Evolutionary conservation across 92 coral and sea anemone species (phyloP), one percentile per base, ranked within the genome.

Genomic region (Virgularia gustaviana): DNA sequence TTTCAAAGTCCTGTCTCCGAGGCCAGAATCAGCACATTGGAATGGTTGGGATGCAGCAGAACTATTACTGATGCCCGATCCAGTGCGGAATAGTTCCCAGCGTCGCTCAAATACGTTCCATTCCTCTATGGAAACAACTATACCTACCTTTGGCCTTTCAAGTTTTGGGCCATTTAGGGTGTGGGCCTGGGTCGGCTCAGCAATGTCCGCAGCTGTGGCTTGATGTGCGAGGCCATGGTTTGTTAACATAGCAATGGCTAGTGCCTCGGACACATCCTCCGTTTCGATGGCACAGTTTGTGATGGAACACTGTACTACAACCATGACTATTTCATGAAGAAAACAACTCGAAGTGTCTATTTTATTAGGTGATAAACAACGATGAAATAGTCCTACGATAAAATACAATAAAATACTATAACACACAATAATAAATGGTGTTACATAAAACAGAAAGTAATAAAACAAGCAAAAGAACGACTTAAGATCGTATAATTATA

Each of bases 211-310:
- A 65, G 35, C 6, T 70, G 77, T 34, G 63, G 24, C 5, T 57
- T 79, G 82, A 34, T 86, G 87, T 19, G 74, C 83, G 49, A 86
- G 24, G 4, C 81, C 83, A 39, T 87, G 88, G 71, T 87, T 87
- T 2, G 81, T 73, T 11, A 87, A 54, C 9, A 87, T 78, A 4
- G 88, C 88, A 54, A 87, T 80, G 31, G 88, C 84, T 19, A 87
- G 67, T n/a, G 83, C 70, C 38, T 83, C 86, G n/a, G 81, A 55
- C 15, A 83, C 86, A 53, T 83, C 88, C 9, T 24, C 71, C 0
- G 91, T 71, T 37, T 76, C 52, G 70, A 83, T 77, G 25, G 65
- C 65, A 63, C 92, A 83, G 62, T 22, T 18, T 23, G 86, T 88
- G 51, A 87, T 65, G 1, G 91, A 59, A 31, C 91, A 87, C 4